Evolutionary conservation across 2,797 vertebrate species (phyloP), one percentile per base, ranked within the genome.

Genomic region (Enteromius paludinosus): DNA sequence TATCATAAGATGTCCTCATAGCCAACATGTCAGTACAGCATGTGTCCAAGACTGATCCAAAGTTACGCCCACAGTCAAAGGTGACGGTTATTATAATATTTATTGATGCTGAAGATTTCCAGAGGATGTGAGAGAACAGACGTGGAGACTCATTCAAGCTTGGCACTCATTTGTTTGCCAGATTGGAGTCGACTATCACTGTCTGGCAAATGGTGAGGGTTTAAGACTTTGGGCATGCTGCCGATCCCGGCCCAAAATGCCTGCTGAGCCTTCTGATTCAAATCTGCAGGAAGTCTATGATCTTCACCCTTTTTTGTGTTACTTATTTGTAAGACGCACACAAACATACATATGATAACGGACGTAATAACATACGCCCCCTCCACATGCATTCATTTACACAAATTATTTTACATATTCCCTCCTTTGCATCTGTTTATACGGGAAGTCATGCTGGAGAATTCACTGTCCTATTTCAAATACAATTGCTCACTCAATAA

Each of bases 161-260:
- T 85, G 86, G 78, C 80, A 87, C 78, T 87, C 85, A 84, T 93
- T 92, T 90, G 88, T 93, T 90, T 88, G 84, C 70, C 78, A 86
- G 90, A 89, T 86, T 87, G 76, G 84, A 90, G 90, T 91, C 86
- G 85, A 91, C 87, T 91, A 89, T 87, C 87, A 89, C 87, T 89
- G 89, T 87, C 85, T 89, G 91, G 92, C 89, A 92, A 89, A 84
- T 68, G 20, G 61, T n/a, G 83, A 88, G 77, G 90, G 88, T 92
- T 93, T 92, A 91, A 85, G 87, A 90, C 85, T 89, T 90, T 90
- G 87, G 90, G 90, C 91, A 90, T 82, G 71, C 78, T 33, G 79
- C 89, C 81, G 77, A 88, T 86, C 73, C 86, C 86, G 83, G 76
- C 56, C 61, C 65, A 84, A 45, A 68, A 86, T 64, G 80, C 85